Evolutionary conservation across 2,888 invertebrate genomes (phyloP).

Genomic region (Melolontha melolontha): DNA sequence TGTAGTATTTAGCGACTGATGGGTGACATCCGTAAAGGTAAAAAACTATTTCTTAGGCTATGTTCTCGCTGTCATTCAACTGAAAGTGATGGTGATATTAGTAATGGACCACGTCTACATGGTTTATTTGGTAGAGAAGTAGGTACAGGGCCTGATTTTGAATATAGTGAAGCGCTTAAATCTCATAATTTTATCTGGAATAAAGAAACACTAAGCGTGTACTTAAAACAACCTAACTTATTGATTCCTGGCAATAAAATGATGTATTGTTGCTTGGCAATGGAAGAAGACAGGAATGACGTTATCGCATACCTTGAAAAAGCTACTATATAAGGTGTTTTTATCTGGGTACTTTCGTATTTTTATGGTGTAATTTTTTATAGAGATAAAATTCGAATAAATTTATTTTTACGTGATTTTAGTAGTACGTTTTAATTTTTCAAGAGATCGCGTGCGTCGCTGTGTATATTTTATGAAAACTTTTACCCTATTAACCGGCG

Average conservation of each 20-base stretch:
- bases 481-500: no score
- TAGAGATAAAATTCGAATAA: no score
- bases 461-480: no score
- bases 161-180: constrained; percentile 1
- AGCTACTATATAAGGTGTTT: not conserved
- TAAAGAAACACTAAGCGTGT: not conserved
- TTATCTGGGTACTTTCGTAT: no score
- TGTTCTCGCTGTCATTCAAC: constrained; percentile 15
- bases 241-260: constrained; percentile 1
- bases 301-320: not conserved
- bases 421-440: no score
- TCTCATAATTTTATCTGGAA: not conserved
- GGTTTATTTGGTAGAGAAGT: constrained; percentile 11
- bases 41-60: not conserved
- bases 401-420: no score
- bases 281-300: not conserved
- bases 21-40: constrained; percentile 17
- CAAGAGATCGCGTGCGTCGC: no score
- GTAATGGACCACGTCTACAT: not conserved
- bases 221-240: not conserved
- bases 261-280: not conserved
- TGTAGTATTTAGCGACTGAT: no score
- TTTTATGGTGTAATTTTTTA: no score
- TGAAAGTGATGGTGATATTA: not conserved
- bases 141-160: constrained; percentile 3